Conservation (phyloP, 2,888 invertebrate genomes). For the Notocelia uddmanniana region DNA sequence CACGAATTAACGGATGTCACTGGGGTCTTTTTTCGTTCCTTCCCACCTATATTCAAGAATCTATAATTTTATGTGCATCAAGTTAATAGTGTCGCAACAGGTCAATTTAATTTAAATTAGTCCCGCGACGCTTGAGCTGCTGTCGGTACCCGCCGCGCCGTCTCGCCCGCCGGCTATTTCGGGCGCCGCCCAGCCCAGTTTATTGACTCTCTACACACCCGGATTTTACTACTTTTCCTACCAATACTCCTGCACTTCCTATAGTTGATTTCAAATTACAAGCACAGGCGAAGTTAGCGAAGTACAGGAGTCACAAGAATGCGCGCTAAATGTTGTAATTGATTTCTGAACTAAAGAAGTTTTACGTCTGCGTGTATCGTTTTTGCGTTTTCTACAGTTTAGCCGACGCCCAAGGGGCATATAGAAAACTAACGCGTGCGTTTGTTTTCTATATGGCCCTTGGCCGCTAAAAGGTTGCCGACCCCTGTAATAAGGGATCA, state of each 20-base stretch:
- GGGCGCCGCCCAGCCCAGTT: slow-evolving; percentile 81
- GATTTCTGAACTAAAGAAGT: not conserved
- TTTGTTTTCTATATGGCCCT: too few relatives aligned
- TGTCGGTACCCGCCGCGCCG: slow-evolving; percentile 72
- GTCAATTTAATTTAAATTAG: slow-evolving; percentile 8
- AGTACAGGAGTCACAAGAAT: not conserved
- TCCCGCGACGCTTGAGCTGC: slow-evolving; percentile 51
- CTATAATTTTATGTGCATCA: not conserved
- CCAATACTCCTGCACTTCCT: slow-evolving; percentile 44
- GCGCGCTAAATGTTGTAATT: not conserved
- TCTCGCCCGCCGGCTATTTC: slow-evolving; percentile 75
- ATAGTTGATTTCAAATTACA: slow-evolving; percentile 34
- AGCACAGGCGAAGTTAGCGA: slow-evolving; percentile 15
- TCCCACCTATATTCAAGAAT: not conserved
- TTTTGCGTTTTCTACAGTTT: not conserved
- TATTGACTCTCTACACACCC: slow-evolving; percentile 77
- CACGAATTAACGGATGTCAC: not conserved
- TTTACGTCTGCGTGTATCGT: not conserved
- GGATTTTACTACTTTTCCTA: slow-evolving; percentile 63
- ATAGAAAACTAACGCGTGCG: too few relatives aligned
- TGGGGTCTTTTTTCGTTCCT: not conserved
- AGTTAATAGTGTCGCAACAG: not conserved
- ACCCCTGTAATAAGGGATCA: too few relatives aligned
- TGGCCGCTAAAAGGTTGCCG: too few relatives aligned
- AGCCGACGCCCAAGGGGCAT: too few relatives aligned